These are phyloP conservation scores for Drosophila repletoides DNA, from an alignment of 1,140 invertebrate species.

Conservation along the genomic window DNA sequence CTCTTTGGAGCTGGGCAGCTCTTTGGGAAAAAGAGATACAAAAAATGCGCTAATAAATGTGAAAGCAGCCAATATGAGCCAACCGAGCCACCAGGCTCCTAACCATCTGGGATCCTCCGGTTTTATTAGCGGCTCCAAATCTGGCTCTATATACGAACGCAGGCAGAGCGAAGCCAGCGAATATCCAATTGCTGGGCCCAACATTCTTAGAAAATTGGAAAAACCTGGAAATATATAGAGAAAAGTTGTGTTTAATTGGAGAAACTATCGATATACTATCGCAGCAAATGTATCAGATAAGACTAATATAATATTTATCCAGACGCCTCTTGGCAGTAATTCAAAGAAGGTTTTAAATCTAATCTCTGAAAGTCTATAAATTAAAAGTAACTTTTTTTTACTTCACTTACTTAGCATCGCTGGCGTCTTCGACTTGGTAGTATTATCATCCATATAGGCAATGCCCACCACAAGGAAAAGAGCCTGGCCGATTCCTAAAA, in stretches of 20 bases:
- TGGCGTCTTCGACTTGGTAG: slow-evolving; percentile 87
- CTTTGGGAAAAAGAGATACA: slow-evolving; percentile 86
- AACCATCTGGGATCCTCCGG: slow-evolving; percentile 88
- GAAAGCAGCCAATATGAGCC: slow-evolving; percentile 86
- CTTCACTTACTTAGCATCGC: slow-evolving; percentile 84
- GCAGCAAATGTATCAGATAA: too few species aligned
- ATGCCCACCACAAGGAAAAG: slow-evolving; percentile 86
- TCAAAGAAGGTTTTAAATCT: too few species aligned
- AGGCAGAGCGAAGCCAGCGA: slow-evolving; percentile 87
- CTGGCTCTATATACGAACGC: slow-evolving; percentile 87
- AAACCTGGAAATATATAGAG: too few species aligned
- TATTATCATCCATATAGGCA: slow-evolving; percentile 88
- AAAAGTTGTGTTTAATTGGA: too few species aligned
- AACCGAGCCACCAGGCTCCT: slow-evolving; percentile 93
- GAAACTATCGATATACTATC: background rate
- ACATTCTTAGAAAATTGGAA: slow-evolving; percentile 87
- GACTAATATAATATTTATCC: too few species aligned
- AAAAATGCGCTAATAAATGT: slow-evolving; percentile 85
- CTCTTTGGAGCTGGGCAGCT: slow-evolving; percentile 83
- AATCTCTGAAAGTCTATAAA: too few species aligned
- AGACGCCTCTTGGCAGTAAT: too few species aligned
- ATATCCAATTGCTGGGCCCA: slow-evolving; percentile 88
- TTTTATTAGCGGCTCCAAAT: slow-evolving; percentile 86
- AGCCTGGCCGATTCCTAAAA: slow-evolving; percentile 86
- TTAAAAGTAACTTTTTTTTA: too few species aligned